These are phyloP conservation scores for Procambarus virginalis DNA, from an alignment of 1,140 invertebrate species.

Conservation along the genomic window DNA sequence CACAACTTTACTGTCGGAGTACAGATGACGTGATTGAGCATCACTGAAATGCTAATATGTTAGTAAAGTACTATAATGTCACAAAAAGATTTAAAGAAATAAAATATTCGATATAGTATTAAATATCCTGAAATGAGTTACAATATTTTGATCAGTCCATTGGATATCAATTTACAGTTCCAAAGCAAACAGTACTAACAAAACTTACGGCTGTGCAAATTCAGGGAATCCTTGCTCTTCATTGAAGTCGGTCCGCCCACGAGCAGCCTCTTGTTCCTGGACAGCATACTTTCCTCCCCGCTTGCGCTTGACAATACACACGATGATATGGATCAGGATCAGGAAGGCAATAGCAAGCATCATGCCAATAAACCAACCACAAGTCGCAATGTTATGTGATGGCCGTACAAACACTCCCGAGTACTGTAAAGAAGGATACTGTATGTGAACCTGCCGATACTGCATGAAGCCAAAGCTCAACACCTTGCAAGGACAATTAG, in stretches of 20 bases:
- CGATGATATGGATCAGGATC: constrained; percentile 92
- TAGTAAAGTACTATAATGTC: too few species aligned
- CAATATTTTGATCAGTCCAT: too few species aligned
- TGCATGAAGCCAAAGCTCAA: background rate
- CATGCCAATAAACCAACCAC: constrained; percentile 85
- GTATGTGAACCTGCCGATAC: too few species aligned
- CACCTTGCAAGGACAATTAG: too few species aligned
- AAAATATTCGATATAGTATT: too few species aligned
- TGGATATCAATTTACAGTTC: too few species aligned
- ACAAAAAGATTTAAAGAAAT: too few species aligned
- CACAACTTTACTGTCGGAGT: too few species aligned
- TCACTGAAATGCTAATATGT: too few species aligned
- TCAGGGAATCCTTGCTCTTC: constrained; percentile 95
- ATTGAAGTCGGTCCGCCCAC: constrained; percentile 85
- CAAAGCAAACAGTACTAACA: too few species aligned
- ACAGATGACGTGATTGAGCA: too few species aligned
- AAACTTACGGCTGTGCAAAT: constrained; percentile 91
- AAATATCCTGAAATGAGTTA: too few species aligned
- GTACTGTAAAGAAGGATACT: constrained; percentile 28
- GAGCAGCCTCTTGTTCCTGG: constrained; percentile 93
- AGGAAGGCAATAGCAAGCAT: constrained; percentile 95
- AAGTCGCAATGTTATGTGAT: constrained; percentile 66
- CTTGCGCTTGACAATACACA: constrained; percentile 94
- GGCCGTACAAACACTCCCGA: constrained; percentile 51
- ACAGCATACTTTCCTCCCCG: constrained; percentile 96